Percentiles rank a stretch among this genome's conserved stretches.
Conservation (phyloP, 1,140 invertebrate genomes). For the Daktulosphaira vitifoliae region DNA sequence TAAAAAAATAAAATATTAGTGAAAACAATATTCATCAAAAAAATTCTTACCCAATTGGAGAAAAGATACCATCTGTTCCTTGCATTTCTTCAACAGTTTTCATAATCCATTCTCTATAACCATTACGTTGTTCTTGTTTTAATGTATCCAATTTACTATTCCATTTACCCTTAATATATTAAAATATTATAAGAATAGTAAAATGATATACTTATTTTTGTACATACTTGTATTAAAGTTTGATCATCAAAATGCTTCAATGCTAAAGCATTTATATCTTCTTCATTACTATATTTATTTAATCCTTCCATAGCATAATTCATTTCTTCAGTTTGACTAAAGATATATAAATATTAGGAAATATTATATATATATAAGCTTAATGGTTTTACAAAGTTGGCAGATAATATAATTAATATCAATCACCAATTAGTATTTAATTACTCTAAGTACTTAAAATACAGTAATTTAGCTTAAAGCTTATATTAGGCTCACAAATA, state of each 20-base stretch:
- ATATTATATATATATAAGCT: not conserved
- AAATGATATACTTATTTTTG: not conserved
- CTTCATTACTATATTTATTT: slow-evolving; percentile 57
- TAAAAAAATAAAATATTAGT: too few relatives aligned
- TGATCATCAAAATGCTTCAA: slow-evolving; percentile 68
- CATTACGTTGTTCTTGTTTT: slow-evolving; percentile 59
- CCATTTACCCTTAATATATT: slow-evolving; percentile 46
- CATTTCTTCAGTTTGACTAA: slow-evolving; percentile 65
- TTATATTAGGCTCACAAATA: too few relatives aligned
- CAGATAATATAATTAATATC: not conserved
- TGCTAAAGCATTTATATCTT: slow-evolving; percentile 66
- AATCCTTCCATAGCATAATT: slow-evolving; percentile 58
- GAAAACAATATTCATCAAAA: too few relatives aligned
- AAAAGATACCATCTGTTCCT: slow-evolving; percentile 20
- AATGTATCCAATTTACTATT: slow-evolving; percentile 63
- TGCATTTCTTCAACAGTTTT: slow-evolving; percentile 54
- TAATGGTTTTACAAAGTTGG: not conserved
- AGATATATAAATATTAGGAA: not conserved
- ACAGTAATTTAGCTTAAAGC: too few relatives aligned
- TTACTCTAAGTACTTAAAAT: not conserved
- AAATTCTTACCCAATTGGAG: slow-evolving; percentile 12
- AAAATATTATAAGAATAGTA: not conserved
- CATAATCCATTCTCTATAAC: slow-evolving; percentile 74
- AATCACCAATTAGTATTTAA: not conserved
- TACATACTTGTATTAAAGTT: slow-evolving; percentile 57